Percentiles rank a stretch among this genome's conserved stretches.
These are phyloP conservation scores for Orestias chungarensis DNA, from an alignment of 2,797 vertebrate genomes.

Conservation along the genomic window DNA sequence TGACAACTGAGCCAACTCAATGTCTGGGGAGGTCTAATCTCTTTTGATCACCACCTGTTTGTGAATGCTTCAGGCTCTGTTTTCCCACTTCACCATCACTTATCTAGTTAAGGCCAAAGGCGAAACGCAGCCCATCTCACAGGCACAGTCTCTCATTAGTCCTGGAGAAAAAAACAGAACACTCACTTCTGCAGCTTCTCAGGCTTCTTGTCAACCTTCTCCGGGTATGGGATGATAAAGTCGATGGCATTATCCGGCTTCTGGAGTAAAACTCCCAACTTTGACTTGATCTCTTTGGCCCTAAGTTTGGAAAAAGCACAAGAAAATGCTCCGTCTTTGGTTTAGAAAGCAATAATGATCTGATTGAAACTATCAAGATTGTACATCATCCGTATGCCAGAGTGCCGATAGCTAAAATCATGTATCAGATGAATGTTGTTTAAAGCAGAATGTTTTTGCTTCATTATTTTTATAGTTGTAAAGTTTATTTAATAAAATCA, in stretches of 20 bases:
- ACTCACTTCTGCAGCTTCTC: constrained; percentile 93
- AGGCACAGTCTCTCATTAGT: background rate
- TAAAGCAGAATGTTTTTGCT: background rate
- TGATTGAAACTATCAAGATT: background rate
- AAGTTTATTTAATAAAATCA: background rate
- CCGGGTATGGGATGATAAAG: constrained; percentile 90
- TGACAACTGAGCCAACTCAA: constrained; percentile 8
- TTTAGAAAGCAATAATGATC: background rate
- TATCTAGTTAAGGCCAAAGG: constrained; percentile 18
- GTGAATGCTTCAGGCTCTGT: constrained; percentile 14
- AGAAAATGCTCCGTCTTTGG: background rate
- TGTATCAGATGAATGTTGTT: background rate
- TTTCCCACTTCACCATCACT: constrained; percentile 5
- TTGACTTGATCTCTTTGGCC: constrained; percentile 97
- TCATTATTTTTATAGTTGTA: background rate
- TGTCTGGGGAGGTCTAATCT: constrained; percentile 11
- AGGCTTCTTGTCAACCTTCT: constrained; percentile 92
- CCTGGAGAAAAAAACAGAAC: background rate
- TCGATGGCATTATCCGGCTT: constrained; percentile 91
- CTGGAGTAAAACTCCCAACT: constrained; percentile 93
- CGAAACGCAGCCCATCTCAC: constrained; percentile 1
- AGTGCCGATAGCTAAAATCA: background rate
- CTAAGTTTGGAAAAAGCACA: constrained; percentile 68
- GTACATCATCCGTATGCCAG: background rate
- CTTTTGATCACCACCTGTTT: constrained; percentile 24